phyloP scores from a whole-genome alignment of 2,797 vertebrate species.

The Sebastes aleutianus region DNA sequence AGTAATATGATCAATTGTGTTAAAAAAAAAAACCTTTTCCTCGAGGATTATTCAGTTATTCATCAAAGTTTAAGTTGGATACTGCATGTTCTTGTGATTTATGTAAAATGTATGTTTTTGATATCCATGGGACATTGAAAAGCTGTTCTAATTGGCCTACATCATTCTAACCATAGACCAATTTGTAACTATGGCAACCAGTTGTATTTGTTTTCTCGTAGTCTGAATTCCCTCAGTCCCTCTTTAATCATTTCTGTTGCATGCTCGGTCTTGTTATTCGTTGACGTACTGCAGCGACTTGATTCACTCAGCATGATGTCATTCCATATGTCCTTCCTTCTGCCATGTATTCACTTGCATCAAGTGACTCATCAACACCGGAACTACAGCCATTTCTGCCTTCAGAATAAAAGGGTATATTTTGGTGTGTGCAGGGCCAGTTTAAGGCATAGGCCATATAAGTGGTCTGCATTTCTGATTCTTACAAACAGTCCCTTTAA shows the following conservation, averaged over 20 bases:
- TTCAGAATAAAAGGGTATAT: slow-evolving; percentile 44
- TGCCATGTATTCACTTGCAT: slow-evolving; percentile 36
- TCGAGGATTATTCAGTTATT: neutral
- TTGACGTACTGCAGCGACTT: slow-evolving; percentile 46
- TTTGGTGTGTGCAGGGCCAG: neutral
- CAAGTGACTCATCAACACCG: neutral
- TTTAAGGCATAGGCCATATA: too few relatives aligned
- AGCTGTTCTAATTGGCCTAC: neutral
- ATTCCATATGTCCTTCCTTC: slow-evolving; percentile 67
- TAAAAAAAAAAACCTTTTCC: too few relatives aligned
- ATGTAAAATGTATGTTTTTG: neutral
- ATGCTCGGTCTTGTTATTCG: slow-evolving; percentile 52
- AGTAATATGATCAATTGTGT: neutral
- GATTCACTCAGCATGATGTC: slow-evolving; percentile 63
- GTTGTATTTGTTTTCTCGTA: neutral
- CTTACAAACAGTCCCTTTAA: too few relatives aligned
- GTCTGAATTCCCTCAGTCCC: neutral
- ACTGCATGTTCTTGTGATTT: neutral
- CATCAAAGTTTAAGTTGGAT: neutral
- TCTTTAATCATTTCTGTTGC: slow-evolving; percentile 19
- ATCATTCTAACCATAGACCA: neutral
- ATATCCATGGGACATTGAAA: neutral
- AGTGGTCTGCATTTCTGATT: too few relatives aligned
- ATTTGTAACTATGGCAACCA: too few relatives aligned
- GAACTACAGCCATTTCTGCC: neutral